Base-by-base conservation (phyloP, 1,140 invertebrate species). In the Bombus difficillimus region DNA sequence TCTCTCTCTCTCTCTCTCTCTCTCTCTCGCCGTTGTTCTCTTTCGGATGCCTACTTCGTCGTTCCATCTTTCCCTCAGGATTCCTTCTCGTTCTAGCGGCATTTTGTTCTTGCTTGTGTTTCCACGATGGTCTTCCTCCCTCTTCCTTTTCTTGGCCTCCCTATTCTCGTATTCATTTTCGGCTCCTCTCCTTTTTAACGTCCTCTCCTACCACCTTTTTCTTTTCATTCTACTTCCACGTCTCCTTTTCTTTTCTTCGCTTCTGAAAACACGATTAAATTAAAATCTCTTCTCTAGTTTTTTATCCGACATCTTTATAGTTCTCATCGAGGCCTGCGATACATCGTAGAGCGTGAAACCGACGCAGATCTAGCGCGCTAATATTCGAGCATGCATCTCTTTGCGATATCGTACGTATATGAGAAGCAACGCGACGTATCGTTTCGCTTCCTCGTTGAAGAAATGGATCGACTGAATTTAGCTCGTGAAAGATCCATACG, bases 21-120 rank as follows among this genome's bases (percentile, higher is more conserved):
- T n/a, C 74, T 43, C 37, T 81, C 59, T 81, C 62, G 18, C 32
- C 13, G n/a, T 69, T 18, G 41, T 39, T 68, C 43, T 66, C 73
- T 77, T 57, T 28, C 6, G 9, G 12, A 76, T 13, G 28, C n/a
- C 81, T 22, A n/a, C 32, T 43, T 64, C 41, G 32, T 64, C 41
- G 32, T 77, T 69, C 77, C 47, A 74, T 43, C 39, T 43, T 41
- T 69, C 32, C 47, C 34, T 47, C 15, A 3, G n/a, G 47, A 12
- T 47, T 25, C 32, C 34, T 34, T 83, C 76, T 53, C 18, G 25
- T 25, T 41, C 18, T 32, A n/a, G 5, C n/a, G 15, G 32, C 28
- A 15, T 13, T 18, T 76, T 9, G 9, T 57, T 69, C 37, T n/a
- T 28, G 28, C 3, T 34, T 6, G 39, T 74, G 39, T n/a, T 83